Evolutionary conservation across 1,140 invertebrate species (phyloP).

Genomic region (Vanessa tameamea): DNA sequence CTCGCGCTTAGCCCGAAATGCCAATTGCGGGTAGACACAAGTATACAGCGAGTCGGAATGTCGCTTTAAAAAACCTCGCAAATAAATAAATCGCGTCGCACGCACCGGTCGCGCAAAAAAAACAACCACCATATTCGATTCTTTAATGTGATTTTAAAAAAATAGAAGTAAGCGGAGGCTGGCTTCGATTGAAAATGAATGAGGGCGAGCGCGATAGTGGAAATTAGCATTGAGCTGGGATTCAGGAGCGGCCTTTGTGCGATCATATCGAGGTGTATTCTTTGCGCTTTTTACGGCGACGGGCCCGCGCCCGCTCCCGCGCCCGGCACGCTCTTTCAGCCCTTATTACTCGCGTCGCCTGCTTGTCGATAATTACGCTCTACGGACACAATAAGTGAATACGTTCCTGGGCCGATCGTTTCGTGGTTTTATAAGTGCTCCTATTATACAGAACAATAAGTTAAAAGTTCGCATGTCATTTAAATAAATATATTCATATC

Average conservation of each 20-base stretch:
- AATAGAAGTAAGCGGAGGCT: constrained; percentile 74
- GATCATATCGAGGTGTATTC: constrained; percentile 81
- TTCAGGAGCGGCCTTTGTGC: constrained; percentile 78
- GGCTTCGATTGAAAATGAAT: constrained; percentile 80
- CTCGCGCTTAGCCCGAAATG: constrained; percentile 79
- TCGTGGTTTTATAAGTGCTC: constrained; percentile 2
- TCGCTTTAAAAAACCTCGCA: constrained; percentile 78
- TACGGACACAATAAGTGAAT: background rate
- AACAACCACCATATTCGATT: constrained; percentile 78
- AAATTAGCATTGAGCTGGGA: constrained; percentile 80
- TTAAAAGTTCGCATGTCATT: background rate
- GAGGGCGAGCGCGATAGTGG: constrained; percentile 80
- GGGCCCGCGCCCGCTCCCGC: constrained; percentile 41
- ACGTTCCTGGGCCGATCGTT: background rate
- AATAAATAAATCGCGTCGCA: constrained; percentile 80
- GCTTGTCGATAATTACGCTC: constrained; percentile 73
- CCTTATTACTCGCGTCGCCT: constrained; percentile 73
- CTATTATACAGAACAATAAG: background rate
- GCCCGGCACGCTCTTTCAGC: constrained; percentile 60
- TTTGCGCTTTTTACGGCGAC: constrained; percentile 78
- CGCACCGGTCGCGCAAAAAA: constrained; percentile 66
- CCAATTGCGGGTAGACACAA: constrained; percentile 79
- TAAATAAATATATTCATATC: constrained; percentile 13
- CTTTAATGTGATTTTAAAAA: constrained; percentile 80
- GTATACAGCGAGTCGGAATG: constrained; percentile 79